Base-by-base conservation (phyloP, 2,797 vertebrate genomes). In the Sebastes baramenuke region DNA sequence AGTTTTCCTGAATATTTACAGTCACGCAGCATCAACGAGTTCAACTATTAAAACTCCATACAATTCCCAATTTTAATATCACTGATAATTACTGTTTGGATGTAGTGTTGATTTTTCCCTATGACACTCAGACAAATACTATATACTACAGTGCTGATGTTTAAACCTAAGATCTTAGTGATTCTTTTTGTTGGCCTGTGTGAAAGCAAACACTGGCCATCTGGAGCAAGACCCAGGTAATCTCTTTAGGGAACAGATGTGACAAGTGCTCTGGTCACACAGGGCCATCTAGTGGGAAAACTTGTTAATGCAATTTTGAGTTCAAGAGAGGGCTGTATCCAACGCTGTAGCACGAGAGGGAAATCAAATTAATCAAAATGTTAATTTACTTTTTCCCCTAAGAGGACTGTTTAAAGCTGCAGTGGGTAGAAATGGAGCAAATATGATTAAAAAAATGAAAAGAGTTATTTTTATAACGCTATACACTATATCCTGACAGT, bases 251-350 rank as follows among this genome's bases (percentile, higher is more conserved):
- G 6, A 75, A 34, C 14, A 46, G 2, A 58, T 42, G 5, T 66
- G 12, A 36, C 18, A 49, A 58, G 62, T 27, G 22, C 66, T 79
- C 11, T 59, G 29, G 36, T 22, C n/a, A 67, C 62, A 74, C 30
- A 66, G 22, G 58, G 74, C 82, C 94, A 90, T 85, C 93, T 90
- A 88, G 79, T 89, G 91, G 90, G 75, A 38, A 38, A 58, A 78
- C 2, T 0, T 72, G 42, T 38, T 20, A 8, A n/a, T 29, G 36
- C 4, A 62, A 8, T 8, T 72, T 67, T 59, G 22, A 34, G 5
- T 49, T 34, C 0, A 58, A 49, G 10, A 56, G 22, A 5, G 2
- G 18, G 1, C 25, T 34, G 9, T 1, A 61, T 32, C 12, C 36
- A 5, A 1, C 18, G 1, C 25, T 20, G 8, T n/a, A 52, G 49